Percentiles rank a stretch among this genome's conserved stretches.
Conservation (phyloP, 2,797 vertebrate genomes). For the Tiaroga cobitis region DNA sequence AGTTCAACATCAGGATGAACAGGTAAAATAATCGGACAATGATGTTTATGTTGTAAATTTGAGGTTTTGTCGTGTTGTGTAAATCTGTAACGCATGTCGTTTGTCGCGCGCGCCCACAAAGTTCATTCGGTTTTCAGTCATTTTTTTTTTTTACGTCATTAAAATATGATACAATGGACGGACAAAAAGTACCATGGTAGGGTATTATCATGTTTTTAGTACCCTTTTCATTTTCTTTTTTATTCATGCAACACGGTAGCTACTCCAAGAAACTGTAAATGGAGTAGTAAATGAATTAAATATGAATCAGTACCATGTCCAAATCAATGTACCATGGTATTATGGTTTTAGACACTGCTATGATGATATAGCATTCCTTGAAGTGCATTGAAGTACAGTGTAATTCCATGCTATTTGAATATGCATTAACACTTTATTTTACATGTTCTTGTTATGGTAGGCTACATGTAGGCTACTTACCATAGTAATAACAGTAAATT, state of each 20-base stretch:
- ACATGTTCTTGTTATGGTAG: too few species aligned
- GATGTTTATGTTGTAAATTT: neutral
- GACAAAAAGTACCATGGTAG: neutral
- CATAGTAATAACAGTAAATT: too few species aligned
- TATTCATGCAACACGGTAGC: neutral
- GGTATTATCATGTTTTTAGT: neutral
- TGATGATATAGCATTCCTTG: neutral
- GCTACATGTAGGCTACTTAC: too few species aligned
- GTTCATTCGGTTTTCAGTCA: neutral
- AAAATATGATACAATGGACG: too few species aligned
- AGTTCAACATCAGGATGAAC: slow-evolving; percentile 48
- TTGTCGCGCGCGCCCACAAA: neutral
- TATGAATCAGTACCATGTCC: neutral
- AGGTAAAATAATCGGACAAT: slow-evolving; percentile 52
- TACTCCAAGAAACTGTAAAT: neutral
- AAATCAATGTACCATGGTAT: neutral
- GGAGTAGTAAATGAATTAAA: neutral
- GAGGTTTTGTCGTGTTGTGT: neutral
- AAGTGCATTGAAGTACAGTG: neutral
- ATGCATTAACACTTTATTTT: neutral
- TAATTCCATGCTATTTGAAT: neutral
- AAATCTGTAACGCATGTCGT: neutral
- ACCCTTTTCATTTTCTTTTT: neutral
- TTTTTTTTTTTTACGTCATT: neutral
- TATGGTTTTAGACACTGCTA: neutral